These are phyloP conservation scores for Hypotaenidia philippensis DNA, from an alignment of 2,797 vertebrate species.

Conservation along the genomic window DNA sequence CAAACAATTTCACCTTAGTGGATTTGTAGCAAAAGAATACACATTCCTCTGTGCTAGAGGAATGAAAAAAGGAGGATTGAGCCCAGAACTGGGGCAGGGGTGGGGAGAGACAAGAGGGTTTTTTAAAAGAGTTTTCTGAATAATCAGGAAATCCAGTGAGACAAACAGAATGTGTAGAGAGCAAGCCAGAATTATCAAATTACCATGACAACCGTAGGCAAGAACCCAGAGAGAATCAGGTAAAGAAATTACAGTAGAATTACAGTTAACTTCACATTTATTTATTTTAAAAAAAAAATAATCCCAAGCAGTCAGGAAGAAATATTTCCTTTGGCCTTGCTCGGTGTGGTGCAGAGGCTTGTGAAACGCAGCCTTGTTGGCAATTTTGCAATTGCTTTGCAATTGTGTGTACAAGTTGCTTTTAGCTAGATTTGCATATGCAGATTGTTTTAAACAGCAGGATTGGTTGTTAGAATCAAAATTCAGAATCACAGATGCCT, in stretches of 20 bases:
- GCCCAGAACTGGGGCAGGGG: neutral
- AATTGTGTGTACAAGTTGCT: slow-evolving; percentile 3
- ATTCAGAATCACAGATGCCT: slow-evolving; percentile 29
- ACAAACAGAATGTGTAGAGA: slow-evolving; percentile 70
- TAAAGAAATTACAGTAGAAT: slow-evolving; percentile 76
- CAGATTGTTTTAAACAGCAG: slow-evolving; percentile 30
- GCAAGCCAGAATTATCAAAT: slow-evolving; percentile 79
- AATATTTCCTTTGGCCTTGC: slow-evolving; percentile 46
- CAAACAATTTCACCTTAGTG: slow-evolving; percentile 43
- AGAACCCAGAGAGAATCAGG: slow-evolving; percentile 79
- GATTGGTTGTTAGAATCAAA: slow-evolving; percentile 33
- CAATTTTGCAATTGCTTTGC: slow-evolving; percentile 36
- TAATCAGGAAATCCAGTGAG: slow-evolving; percentile 81
- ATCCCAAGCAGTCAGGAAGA: slow-evolving; percentile 18
- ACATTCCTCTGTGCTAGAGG: slow-evolving; percentile 22
- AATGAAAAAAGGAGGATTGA: slow-evolving; percentile 53
- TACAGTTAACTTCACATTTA: slow-evolving; percentile 52
- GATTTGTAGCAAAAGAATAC: slow-evolving; percentile 42
- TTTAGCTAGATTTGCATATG: slow-evolving; percentile 35
- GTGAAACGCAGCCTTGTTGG: slow-evolving; percentile 1
- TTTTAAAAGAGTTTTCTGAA: slow-evolving; percentile 76
- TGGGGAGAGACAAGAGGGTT: neutral
- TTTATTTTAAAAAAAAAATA: neutral
- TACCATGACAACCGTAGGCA: slow-evolving; percentile 82
- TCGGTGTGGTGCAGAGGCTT: neutral